phyloP scores from a whole-genome alignment of 2,113 vertebrate genomes.

The Ranitomeya variabilis region DNA sequence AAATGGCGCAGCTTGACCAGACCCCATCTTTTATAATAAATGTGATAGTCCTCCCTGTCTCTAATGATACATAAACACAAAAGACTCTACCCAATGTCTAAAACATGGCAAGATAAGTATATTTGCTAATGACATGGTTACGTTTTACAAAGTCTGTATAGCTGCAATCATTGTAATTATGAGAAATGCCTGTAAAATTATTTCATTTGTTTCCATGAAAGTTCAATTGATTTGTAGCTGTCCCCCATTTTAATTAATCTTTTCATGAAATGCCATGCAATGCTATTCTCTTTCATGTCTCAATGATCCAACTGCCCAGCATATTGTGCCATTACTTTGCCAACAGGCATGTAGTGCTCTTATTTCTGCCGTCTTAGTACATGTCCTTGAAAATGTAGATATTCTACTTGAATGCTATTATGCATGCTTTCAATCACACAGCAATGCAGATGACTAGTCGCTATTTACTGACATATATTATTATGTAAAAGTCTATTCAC shows the following conservation, averaged over 20 bases:
- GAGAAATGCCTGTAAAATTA: background rate
- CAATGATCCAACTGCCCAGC: background rate
- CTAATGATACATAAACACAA: background rate
- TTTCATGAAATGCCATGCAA: background rate
- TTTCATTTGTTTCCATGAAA: background rate
- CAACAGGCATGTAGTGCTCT: background rate
- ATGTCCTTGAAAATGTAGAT: background rate
- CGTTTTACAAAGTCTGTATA: background rate
- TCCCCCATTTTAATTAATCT: background rate
- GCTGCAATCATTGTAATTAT: background rate
- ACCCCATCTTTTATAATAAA: too few relatives aligned
- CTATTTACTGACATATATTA: background rate
- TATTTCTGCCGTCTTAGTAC: background rate
- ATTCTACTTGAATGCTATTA: background rate
- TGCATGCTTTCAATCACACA: background rate
- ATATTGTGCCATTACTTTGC: background rate
- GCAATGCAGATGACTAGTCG: background rate
- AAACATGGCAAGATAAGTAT: background rate
- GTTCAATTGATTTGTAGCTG: background rate
- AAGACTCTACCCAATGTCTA: background rate
- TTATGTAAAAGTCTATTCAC: background rate
- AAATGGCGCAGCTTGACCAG: too few relatives aligned
- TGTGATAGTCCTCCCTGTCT: too few relatives aligned
- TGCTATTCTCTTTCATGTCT: background rate
- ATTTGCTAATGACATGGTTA: background rate